Percentiles rank a stretch among this genome's conserved stretches.
phyloP scores from a whole-genome alignment of 2,113 vertebrate species.

The Trogon melanurus region DNA sequence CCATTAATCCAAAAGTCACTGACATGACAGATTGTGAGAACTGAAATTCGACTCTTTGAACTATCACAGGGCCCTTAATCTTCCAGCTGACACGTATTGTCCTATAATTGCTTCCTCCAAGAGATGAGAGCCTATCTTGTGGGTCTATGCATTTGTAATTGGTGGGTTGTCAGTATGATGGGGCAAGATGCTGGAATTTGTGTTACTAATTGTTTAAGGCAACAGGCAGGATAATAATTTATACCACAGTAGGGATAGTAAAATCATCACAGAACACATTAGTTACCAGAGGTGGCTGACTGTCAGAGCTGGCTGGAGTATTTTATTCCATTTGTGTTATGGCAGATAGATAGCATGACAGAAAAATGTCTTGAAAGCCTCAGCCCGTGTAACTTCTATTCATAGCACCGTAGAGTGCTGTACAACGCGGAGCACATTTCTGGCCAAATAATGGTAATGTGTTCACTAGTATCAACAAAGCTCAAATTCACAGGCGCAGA shows the following conservation, averaged over 20 bases:
- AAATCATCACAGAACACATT: slow-evolving; percentile 11
- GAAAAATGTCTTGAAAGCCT: background rate
- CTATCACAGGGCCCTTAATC: background rate
- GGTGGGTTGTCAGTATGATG: background rate
- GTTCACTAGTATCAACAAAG: background rate
- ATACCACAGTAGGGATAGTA: background rate
- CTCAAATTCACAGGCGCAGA: background rate
- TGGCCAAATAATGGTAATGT: background rate
- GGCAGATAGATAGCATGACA: background rate
- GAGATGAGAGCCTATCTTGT: background rate
- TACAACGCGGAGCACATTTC: background rate
- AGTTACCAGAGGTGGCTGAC: background rate
- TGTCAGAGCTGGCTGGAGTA: background rate
- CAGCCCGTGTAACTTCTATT: background rate
- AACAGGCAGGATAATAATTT: slow-evolving; percentile 17
- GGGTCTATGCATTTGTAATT: background rate
- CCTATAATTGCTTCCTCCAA: slow-evolving; percentile 13
- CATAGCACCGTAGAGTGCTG: background rate
- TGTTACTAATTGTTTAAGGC: slow-evolving; percentile 34
- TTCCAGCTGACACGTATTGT: background rate
- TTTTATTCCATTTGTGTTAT: background rate
- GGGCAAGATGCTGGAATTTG: background rate
- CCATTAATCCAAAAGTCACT: slow-evolving; percentile 1
- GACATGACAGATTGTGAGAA: background rate
- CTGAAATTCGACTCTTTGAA: background rate